These are phyloP conservation scores for Leptarthrus brevirostris DNA, from an alignment of 2,888 invertebrate species.

Conservation along the genomic window DNA sequence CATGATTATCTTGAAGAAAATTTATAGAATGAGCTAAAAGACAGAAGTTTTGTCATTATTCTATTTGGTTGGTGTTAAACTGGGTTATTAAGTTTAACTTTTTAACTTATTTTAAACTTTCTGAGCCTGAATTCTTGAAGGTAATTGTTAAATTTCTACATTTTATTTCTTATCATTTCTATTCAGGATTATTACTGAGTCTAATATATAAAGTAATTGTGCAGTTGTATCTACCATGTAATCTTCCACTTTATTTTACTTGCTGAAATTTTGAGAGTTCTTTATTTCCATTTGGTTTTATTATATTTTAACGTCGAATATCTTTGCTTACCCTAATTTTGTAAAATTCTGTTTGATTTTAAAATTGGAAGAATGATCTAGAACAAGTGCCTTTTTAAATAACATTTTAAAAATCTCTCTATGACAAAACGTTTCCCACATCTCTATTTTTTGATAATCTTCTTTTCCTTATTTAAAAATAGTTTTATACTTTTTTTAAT, in stretches of 20 bases:
- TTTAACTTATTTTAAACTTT: too few species aligned
- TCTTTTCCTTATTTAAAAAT: conserved; percentile 26
- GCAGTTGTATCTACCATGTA: conserved; percentile 19
- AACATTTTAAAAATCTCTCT: conserved; percentile 21
- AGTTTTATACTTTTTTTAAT: conserved; percentile 5
- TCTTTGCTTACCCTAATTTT: neutral
- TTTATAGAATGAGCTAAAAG: too few species aligned
- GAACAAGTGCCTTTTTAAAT: neutral
- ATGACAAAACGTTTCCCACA: conserved; percentile 7
- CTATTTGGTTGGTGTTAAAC: too few species aligned
- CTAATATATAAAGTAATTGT: conserved; percentile 47
- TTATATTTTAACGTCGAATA: neutral
- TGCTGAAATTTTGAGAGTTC: conserved; percentile 8
- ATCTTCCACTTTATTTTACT: conserved; percentile 14
- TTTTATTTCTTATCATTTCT: conserved; percentile 20
- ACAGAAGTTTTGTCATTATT: too few species aligned
- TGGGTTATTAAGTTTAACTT: too few species aligned
- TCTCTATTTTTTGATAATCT: conserved; percentile 19
- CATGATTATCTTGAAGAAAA: too few species aligned
- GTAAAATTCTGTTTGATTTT: conserved; percentile 4
- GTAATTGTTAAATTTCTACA: conserved; percentile 27
- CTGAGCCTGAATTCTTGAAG: too few species aligned
- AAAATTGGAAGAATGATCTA: conserved; percentile 23
- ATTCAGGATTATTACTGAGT: conserved; percentile 41
- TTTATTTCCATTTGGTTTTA: conserved; percentile 17